These are phyloP conservation scores for Pipistrellus pygmaeus DNA, from an alignment of 2,797 vertebrate species.

Conservation along the genomic window DNA sequence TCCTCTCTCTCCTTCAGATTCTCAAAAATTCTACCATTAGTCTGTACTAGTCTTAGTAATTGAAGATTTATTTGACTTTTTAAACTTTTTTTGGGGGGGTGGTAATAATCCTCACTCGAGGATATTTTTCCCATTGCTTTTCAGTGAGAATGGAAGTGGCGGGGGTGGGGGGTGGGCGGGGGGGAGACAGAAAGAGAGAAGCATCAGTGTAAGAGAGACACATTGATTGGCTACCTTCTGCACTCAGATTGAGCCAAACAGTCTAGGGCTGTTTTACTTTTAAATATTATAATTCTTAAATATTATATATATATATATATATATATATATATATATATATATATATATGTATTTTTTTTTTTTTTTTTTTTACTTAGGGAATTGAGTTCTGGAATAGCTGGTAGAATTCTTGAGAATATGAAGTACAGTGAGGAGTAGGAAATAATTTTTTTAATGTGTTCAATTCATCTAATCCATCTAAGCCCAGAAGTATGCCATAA, in stretches of 20 bases:
- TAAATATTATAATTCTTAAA: background rate
- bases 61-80: conserved; percentile 46
- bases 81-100: background rate
- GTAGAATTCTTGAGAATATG: conserved; percentile 18
- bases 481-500: background rate
- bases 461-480: background rate
- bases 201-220: too few relatives aligned
- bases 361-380: background rate
- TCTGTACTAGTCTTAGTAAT: conserved; percentile 39
- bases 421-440: conserved; percentile 1
- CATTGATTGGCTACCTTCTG: too few relatives aligned
- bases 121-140: too few relatives aligned
- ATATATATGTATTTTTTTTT: too few relatives aligned
- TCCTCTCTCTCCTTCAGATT: conserved; percentile 4
- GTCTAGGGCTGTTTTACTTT: background rate
- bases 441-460: background rate
- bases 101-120: too few relatives aligned
- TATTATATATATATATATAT: background rate
- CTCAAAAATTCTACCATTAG: conserved; percentile 13
- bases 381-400: conserved; percentile 15
- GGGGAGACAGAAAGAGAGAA: too few relatives aligned
- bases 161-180: too few relatives aligned
- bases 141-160: too few relatives aligned
- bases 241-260: too few relatives aligned
- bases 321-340: too few relatives aligned